Conservation (phyloP, 2,888 invertebrate genomes). For the Leptura quadrifasciata region DNA sequence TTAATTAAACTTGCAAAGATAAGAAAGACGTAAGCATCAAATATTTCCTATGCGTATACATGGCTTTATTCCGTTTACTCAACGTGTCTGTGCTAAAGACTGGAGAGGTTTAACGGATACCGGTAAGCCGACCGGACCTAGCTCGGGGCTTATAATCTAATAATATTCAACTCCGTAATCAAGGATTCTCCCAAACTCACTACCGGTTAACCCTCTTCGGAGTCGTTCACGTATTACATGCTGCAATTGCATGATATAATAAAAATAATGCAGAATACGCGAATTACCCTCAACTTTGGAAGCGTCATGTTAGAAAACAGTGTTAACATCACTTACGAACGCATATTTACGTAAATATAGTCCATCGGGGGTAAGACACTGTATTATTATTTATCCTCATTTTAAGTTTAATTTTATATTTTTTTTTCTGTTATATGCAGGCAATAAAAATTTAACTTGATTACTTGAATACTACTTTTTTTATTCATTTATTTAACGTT, state of each 20-base stretch:
- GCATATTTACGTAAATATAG: too few species aligned
- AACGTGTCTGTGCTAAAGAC: constrained; percentile 32
- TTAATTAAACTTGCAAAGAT: background rate
- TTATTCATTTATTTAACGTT: too few species aligned
- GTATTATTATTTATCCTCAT: too few species aligned
- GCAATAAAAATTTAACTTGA: too few species aligned
- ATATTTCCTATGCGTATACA: background rate
- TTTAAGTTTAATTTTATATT: too few species aligned
- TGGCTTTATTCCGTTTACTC: background rate
- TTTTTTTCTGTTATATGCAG: too few species aligned
- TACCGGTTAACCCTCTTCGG: constrained; percentile 53
- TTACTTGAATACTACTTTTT: too few species aligned
- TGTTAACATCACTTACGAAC: too few species aligned
- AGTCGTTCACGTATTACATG: constrained; percentile 60
- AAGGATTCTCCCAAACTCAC: constrained; percentile 60
- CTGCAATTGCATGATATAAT: constrained; percentile 61
- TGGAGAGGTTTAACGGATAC: constrained; percentile 56
- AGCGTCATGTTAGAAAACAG: too few species aligned
- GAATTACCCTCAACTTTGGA: background rate
- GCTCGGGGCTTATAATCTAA: constrained; percentile 68
- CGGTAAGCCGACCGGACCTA: constrained; percentile 58
- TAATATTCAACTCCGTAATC: constrained; percentile 69
- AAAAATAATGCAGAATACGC: constrained; percentile 55
- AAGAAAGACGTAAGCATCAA: background rate
- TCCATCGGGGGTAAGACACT: too few species aligned